Evolutionary conservation across 2,888 invertebrate genomes (phyloP).

Genomic region (Rhingia rostrata): DNA sequence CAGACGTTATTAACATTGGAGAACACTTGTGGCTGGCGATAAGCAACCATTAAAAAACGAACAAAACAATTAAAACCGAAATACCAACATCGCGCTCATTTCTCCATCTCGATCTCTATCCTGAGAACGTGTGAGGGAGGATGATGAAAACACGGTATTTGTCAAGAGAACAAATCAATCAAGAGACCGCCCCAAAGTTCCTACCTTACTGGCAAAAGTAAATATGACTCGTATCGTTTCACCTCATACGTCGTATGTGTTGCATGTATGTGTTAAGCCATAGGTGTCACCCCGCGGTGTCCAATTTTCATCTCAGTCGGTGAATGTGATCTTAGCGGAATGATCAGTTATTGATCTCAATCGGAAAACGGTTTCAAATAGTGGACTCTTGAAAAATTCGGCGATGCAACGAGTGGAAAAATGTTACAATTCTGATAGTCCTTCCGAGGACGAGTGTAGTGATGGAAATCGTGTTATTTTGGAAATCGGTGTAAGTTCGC

Average conservation of each 20-base stretch:
- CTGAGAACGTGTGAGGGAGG: constrained; percentile 35
- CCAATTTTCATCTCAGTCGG: constrained; percentile 49
- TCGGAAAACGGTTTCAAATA: constrained; percentile 35
- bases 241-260: constrained; percentile 22
- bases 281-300: constrained; percentile 32
- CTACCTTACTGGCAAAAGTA: constrained; percentile 46
- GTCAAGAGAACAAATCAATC: constrained; percentile 62
- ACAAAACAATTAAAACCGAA: constrained; percentile 60
- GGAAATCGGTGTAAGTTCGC: constrained; percentile 57
- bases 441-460: constrained; percentile 56
- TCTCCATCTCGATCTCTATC: constrained; percentile 35
- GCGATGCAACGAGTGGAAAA: constrained; percentile 47
- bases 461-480: constrained; percentile 63
- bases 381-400: constrained; percentile 39
- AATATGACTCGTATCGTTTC: constrained; percentile 59
- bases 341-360: constrained; percentile 37
- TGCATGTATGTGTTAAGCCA: not conserved
- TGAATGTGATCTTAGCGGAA: constrained; percentile 51
- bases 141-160: constrained; percentile 34
- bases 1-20: constrained; percentile 42
- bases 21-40: constrained; percentile 68
- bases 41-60: constrained; percentile 51
- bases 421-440: constrained; percentile 46
- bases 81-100: constrained; percentile 42
- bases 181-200: constrained; percentile 67